Evolutionary conservation across 1,140 invertebrate genomes (phyloP).

Genomic region (Drosophila triauraria): DNA sequence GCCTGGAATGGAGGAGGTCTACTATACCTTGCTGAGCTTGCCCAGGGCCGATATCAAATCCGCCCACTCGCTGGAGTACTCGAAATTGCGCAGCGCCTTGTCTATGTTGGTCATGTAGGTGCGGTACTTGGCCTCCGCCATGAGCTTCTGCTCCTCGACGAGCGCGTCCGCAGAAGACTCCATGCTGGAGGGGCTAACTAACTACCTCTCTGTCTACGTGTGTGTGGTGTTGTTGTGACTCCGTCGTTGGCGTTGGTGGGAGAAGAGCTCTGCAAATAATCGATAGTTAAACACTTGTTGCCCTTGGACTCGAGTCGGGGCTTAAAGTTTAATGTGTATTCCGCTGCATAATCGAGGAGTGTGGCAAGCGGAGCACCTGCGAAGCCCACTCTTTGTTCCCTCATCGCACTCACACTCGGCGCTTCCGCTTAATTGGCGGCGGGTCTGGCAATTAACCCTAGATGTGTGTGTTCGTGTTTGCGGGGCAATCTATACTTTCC

Average conservation of each 20-base stretch:
- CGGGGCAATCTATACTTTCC: conserved; percentile 14
- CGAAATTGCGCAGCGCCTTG: conserved; percentile 96
- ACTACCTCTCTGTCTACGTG: conserved; percentile 3
- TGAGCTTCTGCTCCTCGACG: conserved; percentile 89
- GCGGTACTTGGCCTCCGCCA: conserved; percentile 92
- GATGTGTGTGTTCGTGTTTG: conserved; percentile 7
- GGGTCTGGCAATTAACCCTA: conserved; percentile 24
- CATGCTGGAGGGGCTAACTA: conserved; percentile 46
- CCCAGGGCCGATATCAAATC: conserved; percentile 96
- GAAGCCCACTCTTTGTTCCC: conserved; percentile 25
- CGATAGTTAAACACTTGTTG: conserved; percentile 78
- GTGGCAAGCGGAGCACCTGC: conserved; percentile 59
- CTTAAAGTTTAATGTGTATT: conserved; percentile 18
- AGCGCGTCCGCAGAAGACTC: conserved; percentile 82
- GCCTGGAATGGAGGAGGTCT: not conserved
- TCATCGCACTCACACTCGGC: conserved; percentile 1
- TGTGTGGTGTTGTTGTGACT: conserved; percentile 9
- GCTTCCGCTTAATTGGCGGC: conserved; percentile 24
- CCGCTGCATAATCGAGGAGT: conserved; percentile 52
- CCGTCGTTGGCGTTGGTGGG: conserved; percentile 19
- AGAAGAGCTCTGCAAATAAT: conserved; percentile 51
- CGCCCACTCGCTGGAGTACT: conserved; percentile 98
- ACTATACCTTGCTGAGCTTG: conserved; percentile 95
- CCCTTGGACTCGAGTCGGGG: conserved; percentile 48
- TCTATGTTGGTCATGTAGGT: conserved; percentile 93